These are phyloP conservation scores for Porites lutea DNA, from an alignment of 64 coral and sea anemone species.

Conservation along the genomic window DNA sequence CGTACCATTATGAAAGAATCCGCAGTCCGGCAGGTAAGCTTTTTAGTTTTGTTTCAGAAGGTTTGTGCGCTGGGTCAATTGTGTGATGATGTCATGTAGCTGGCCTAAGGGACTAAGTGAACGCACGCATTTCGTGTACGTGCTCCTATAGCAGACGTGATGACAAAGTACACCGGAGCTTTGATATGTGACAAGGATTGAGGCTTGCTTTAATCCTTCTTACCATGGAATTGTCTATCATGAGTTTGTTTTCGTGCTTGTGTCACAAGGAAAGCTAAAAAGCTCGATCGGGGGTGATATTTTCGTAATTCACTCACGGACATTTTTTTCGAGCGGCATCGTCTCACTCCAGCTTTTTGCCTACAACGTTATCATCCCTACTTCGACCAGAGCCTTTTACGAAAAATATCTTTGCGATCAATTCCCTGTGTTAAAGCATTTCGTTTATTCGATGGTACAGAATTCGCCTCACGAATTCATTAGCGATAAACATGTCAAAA, in stretches of 20 bases:
- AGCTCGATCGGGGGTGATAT: conserved; percentile 46
- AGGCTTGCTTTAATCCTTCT: not conserved
- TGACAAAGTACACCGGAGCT: conserved; percentile 18
- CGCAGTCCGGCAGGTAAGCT: conserved; percentile 87
- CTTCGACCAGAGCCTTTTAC: not conserved
- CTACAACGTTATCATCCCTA: not conserved
- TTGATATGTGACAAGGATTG: not conserved
- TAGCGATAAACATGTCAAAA: conserved; percentile 6
- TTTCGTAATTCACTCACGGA: conserved; percentile 30
- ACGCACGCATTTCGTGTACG: conserved; percentile 27
- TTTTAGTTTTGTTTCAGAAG: conserved; percentile 26
- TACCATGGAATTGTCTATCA: not conserved
- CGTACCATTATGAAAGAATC: conserved; percentile 95
- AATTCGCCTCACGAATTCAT: conserved; percentile 31
- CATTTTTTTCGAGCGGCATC: conserved; percentile 30
- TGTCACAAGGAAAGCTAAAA: not conserved
- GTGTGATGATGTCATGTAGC: conserved; percentile 36
- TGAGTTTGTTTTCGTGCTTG: not conserved
- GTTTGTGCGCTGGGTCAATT: conserved; percentile 41
- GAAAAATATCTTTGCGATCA: not conserved
- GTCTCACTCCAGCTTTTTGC: not conserved
- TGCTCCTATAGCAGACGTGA: conserved; percentile 17
- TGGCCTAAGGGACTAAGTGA: not conserved
- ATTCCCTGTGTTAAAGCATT: not conserved
- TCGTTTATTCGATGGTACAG: not conserved